Evolutionary conservation across 2,797 vertebrate genomes (phyloP), one percentile per base, ranked within the genome.

Genomic region (Diceros bicornis): DNA sequence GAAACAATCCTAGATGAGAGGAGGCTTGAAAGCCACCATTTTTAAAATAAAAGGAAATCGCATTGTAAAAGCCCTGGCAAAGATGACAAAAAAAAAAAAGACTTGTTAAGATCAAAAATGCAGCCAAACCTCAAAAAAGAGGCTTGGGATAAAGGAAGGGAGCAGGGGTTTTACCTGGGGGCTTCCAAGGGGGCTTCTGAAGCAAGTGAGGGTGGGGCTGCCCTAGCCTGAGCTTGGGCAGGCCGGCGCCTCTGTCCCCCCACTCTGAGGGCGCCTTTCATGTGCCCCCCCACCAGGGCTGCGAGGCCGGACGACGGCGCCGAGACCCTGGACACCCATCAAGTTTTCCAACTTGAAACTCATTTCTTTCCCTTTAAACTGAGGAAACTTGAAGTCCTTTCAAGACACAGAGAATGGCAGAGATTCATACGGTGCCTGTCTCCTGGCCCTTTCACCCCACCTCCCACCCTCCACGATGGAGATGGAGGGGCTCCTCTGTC

Each of bases 1-100:
- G 98, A 98, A 98, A 98, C 98, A 98, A 98, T 98, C 97, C 84
- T 66, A 98, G 98, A 99, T 98, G 96, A 99, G 94, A 98, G 96
- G 95, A 98, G 68, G 96, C 95, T 94, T 98, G 61, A 98, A 98
- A 97, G 93, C 89, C 86, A 55, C 95, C 93, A 81, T 95, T 97
- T 97, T 97, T 97, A 97, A 97, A 97, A 98, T 98, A 98, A 98
- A 96, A 98, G 98, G 97, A 98, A 98, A 79, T 97, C 96, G 62
- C 94, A 98, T 95, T 86, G 96, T 97, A 98, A 98, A 98, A 98
- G 92, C 97, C 97, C 98, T 94, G 92, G 98, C 98, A 98, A 98
- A 98, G 97, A 98, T 97, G 97, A 98, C 0, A 61, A 98, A 98
- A 97, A 98, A 97, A 97, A 57, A 78, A 71, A 88, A 97, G 97